Evolutionary conservation across 2,797 vertebrate species (phyloP).

Genomic region (Falco berigora): DNA sequence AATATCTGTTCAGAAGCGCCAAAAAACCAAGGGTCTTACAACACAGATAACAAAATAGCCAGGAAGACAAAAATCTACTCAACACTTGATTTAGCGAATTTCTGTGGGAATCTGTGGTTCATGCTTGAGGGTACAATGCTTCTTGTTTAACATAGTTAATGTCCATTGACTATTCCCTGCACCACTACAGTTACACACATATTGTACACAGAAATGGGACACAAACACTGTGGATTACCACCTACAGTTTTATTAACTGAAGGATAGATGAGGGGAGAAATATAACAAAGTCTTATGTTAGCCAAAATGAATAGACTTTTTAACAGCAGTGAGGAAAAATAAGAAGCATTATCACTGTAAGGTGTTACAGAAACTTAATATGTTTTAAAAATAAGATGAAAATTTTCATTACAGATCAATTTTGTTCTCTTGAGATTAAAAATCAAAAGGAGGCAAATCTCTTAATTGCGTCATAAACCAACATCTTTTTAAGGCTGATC

Average conservation of each 20-base stretch:
- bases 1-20: conserved; percentile 65
- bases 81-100: conserved; percentile 55
- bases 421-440: neutral
- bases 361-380: neutral
- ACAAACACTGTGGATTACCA: conserved; percentile 51
- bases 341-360: neutral
- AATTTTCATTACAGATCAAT: neutral
- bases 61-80: conserved; percentile 64
- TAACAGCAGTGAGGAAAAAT: neutral
- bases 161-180: conserved; percentile 42
- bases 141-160: conserved; percentile 51
- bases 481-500: neutral
- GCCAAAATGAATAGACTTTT: neutral
- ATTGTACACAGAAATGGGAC: conserved; percentile 3
- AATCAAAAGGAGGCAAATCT: neutral
- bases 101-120: conserved; percentile 67
- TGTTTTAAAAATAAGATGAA: neutral
- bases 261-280: conserved; percentile 8
- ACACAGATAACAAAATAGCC: conserved; percentile 62
- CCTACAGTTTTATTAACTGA: conserved; percentile 56
- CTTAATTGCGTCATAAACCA: neutral
- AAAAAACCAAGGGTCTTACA: conserved; percentile 60
- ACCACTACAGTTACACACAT: neutral
- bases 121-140: conserved; percentile 42
- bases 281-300: conserved; percentile 7